These are phyloP conservation scores for Euzetes globulus DNA, from an alignment of 2,888 invertebrate species.

Conservation along the genomic window DNA sequence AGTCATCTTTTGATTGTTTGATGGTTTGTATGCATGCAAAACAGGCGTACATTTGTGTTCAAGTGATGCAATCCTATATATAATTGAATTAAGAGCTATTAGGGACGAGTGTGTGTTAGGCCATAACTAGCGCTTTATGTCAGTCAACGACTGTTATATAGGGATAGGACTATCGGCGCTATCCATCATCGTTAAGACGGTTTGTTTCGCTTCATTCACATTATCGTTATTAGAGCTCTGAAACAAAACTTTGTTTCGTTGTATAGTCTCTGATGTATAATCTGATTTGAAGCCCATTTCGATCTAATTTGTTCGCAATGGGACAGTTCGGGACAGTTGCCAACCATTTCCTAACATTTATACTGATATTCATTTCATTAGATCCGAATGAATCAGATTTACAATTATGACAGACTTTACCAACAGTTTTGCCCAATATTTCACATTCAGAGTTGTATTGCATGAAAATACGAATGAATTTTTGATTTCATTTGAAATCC, in stretches of 20 bases:
- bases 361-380: not conserved
- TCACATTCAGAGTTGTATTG: too few relatives aligned
- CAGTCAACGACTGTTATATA: not conserved
- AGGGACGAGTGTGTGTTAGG: constrained; percentile 20
- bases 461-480: too few relatives aligned
- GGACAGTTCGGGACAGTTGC: not conserved
- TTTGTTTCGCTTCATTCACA: not conserved
- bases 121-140: constrained; percentile 23
- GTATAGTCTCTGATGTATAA: constrained; percentile 8
- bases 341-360: not conserved
- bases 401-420: not conserved
- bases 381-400: constrained; percentile 34
- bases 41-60: not conserved
- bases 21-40: not conserved
- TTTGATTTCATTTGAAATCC: not conserved
- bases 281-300: constrained; percentile 17
- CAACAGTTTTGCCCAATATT: not conserved
- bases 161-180: not conserved
- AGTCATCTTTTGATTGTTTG: not conserved
- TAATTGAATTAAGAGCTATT: constrained; percentile 28
- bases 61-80: constrained; percentile 23
- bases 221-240: constrained; percentile 13
- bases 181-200: constrained; percentile 14
- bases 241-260: constrained; percentile 8
- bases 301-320: constrained; percentile 17